Percentiles rank a stretch among this genome's conserved stretches.
Conservation (phyloP, 2,113 vertebrate genomes). For the Tricholaema leucomelas region DNA sequence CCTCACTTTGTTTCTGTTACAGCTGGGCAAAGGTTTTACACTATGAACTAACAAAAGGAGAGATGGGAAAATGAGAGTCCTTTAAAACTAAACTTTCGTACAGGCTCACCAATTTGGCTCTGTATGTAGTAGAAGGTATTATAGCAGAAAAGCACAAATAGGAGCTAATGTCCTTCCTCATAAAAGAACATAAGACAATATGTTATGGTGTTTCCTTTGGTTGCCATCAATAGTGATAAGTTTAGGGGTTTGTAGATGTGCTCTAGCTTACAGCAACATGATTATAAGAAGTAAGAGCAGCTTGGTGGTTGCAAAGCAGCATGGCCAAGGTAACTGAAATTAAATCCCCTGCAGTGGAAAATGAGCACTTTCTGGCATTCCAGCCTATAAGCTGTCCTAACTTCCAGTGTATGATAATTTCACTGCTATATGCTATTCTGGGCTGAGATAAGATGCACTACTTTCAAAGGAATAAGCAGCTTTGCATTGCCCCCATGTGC, state of each 20-base stretch:
- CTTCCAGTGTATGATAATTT: neutral
- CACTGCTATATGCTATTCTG: neutral
- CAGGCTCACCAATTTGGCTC: neutral
- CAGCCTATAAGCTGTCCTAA: neutral
- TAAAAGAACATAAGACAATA: neutral
- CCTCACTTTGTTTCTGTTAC: neutral
- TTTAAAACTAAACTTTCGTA: neutral
- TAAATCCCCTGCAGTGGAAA: neutral
- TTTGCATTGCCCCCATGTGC: neutral
- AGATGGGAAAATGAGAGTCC: neutral
- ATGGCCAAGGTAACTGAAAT: neutral
- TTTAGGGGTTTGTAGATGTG: neutral
- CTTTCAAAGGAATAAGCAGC: neutral
- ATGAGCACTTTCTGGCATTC: neutral
- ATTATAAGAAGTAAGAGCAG: neutral
- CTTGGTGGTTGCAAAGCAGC: neutral
- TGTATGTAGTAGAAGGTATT: neutral
- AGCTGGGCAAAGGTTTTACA: neutral
- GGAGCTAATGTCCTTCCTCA: neutral
- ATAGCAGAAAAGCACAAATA: neutral
- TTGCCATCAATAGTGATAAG: neutral
- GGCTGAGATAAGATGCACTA: neutral
- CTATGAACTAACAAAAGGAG: neutral
- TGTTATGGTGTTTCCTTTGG: neutral
- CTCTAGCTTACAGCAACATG: neutral